Evolutionary conservation across 2,113 vertebrate genomes (phyloP).

Genomic region (Ifrita kowaldi): DNA sequence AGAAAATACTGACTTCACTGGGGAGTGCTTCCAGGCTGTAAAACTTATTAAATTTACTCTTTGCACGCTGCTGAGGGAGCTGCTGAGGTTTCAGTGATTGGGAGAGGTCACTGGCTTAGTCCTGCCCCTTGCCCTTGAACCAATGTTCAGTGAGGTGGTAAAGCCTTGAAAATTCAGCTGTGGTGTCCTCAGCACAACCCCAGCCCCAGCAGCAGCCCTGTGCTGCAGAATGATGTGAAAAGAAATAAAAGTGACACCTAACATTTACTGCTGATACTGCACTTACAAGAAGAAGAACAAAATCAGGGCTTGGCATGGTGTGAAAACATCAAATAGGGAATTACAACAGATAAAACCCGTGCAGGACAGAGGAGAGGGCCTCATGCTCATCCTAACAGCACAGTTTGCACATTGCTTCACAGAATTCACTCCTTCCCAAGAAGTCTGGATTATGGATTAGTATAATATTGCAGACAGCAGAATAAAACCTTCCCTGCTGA

Average conservation of each 20-base stretch:
- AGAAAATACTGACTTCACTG: neutral
- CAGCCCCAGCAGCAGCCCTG: neutral
- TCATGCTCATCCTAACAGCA: neutral
- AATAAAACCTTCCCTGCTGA: neutral
- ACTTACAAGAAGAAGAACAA: neutral
- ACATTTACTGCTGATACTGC: neutral
- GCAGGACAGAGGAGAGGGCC: neutral
- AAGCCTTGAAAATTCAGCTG: neutral
- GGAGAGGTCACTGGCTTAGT: neutral
- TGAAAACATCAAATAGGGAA: neutral
- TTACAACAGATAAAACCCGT: accelerated
- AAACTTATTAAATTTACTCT: neutral
- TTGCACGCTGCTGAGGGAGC: neutral
- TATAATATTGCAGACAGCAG: accelerated
- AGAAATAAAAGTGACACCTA: neutral
- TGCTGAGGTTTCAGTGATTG: neutral
- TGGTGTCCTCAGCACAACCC: neutral
- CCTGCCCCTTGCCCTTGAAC: neutral
- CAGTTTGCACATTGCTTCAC: neutral
- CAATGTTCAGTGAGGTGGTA: neutral
- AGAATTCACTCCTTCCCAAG: neutral
- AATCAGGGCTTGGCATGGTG: neutral
- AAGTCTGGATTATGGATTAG: neutral
- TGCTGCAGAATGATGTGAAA: neutral
- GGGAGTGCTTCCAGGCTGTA: neutral